Evolutionary conservation across 2,113 vertebrate genomes (phyloP).

Genomic region (Typhlomys cinereus): DNA sequence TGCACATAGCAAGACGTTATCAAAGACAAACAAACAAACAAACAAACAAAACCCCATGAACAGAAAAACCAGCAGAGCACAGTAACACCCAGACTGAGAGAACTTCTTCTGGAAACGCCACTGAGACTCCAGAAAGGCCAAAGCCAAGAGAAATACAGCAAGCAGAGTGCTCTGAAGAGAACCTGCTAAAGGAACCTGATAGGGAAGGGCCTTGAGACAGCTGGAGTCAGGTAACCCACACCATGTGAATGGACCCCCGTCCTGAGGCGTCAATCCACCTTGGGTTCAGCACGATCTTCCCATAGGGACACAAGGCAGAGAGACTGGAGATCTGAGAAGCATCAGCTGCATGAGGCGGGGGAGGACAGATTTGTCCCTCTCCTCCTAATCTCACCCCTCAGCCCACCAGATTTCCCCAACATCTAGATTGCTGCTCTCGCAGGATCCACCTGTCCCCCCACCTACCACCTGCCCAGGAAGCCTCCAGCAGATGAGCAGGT

Average conservation of each 20-base stretch:
- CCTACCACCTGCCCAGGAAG: constrained; percentile 25
- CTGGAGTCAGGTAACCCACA: background rate
- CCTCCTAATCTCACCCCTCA: background rate
- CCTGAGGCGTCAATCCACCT: background rate
- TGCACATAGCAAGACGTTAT: background rate
- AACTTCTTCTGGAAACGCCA: background rate
- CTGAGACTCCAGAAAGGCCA: background rate
- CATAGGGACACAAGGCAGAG: too few relatives aligned
- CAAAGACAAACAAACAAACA: background rate
- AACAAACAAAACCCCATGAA: background rate
- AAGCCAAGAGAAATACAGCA: background rate
- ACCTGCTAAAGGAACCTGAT: background rate
- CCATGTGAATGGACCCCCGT: background rate
- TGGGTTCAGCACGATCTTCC: background rate
- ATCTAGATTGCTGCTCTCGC: background rate
- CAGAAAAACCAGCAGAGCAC: background rate
- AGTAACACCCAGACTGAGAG: background rate
- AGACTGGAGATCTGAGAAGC: background rate
- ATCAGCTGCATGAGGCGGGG: background rate
- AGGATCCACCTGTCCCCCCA: background rate
- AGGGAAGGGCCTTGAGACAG: background rate
- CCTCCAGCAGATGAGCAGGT: background rate
- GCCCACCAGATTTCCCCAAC: background rate
- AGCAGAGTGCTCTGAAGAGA: background rate
- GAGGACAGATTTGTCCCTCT: background rate